These are phyloP conservation scores for Otolemur crassicaudatus DNA, from an alignment of 2,797 vertebrate species.

Conservation along the genomic window DNA sequence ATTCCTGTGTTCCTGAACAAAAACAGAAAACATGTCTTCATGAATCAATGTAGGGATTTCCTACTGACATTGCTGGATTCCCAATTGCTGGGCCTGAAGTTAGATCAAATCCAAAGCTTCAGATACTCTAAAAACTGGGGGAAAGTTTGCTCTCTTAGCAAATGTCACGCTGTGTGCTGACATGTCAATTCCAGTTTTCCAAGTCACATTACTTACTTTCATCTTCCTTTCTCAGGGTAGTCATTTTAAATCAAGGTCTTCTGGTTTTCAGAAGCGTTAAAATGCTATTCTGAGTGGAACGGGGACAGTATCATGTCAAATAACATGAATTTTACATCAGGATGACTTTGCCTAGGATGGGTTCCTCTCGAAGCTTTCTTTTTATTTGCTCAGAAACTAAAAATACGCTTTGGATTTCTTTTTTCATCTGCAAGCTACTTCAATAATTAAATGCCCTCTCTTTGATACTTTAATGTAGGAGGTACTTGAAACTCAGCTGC, in stretches of 20 bases:
- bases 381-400: background rate
- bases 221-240: background rate
- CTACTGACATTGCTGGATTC: background rate
- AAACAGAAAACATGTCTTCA: background rate
- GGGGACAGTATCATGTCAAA: background rate
- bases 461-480: background rate
- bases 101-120: background rate
- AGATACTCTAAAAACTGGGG: background rate
- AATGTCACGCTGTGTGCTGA: background rate
- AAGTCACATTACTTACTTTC: background rate
- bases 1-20: background rate
- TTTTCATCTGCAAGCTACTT: conserved; percentile 10
- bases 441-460: conserved; percentile 39
- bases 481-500: background rate
- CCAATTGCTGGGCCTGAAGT: background rate
- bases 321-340: background rate
- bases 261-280: background rate
- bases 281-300: background rate
- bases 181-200: background rate
- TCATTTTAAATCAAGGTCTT: background rate
- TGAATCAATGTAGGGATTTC: background rate
- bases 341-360: background rate
- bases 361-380: background rate
- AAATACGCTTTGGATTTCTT: background rate
- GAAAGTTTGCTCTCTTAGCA: background rate